Percentiles rank a stretch among this genome's conserved stretches.
phyloP scores from a whole-genome alignment of 2,888 invertebrate genomes.

The Acrobasis repandana region DNA sequence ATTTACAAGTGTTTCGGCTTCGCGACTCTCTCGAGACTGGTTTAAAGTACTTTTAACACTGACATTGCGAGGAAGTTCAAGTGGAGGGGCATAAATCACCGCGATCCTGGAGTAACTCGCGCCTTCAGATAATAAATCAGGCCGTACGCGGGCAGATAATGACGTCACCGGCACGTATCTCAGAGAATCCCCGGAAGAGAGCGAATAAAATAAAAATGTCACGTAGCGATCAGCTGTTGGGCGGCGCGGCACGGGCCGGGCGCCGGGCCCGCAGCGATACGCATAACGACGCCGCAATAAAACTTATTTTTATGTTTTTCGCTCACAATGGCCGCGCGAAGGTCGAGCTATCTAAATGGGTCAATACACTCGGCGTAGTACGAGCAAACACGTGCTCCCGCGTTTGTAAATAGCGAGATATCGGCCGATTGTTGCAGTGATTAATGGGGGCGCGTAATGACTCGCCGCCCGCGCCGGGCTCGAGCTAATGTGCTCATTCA shows the following conservation, averaged over 20 bases:
- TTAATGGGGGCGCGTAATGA: slow-evolving; percentile 82
- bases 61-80: slow-evolving; percentile 52
- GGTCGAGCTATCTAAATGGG: slow-evolving; percentile 84
- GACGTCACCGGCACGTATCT: slow-evolving; percentile 81
- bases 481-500: slow-evolving; percentile 79
- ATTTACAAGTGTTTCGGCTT: slow-evolving; percentile 32
- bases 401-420: slow-evolving; percentile 83
- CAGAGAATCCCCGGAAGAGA: slow-evolving; percentile 81
- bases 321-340: slow-evolving; percentile 83
- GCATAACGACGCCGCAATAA: slow-evolving; percentile 83
- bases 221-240: slow-evolving; percentile 83
- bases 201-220: slow-evolving; percentile 83
- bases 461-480: slow-evolving; percentile 62
- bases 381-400: slow-evolving; percentile 81
- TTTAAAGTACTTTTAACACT: slow-evolving; percentile 54
- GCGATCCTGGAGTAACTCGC: slow-evolving; percentile 55
- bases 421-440: slow-evolving; percentile 83
- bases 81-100: slow-evolving; percentile 56
- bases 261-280: slow-evolving; percentile 71
- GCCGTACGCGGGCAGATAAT: slow-evolving; percentile 70
- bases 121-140: slow-evolving; percentile 76
- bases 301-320: slow-evolving; percentile 84
- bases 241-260: slow-evolving; percentile 65
- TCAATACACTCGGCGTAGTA: slow-evolving; percentile 82
- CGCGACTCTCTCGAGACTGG: slow-evolving; percentile 36